Evolutionary conservation across 2,888 invertebrate genomes (phyloP).

Genomic region (Tiliacea citrago): DNA sequence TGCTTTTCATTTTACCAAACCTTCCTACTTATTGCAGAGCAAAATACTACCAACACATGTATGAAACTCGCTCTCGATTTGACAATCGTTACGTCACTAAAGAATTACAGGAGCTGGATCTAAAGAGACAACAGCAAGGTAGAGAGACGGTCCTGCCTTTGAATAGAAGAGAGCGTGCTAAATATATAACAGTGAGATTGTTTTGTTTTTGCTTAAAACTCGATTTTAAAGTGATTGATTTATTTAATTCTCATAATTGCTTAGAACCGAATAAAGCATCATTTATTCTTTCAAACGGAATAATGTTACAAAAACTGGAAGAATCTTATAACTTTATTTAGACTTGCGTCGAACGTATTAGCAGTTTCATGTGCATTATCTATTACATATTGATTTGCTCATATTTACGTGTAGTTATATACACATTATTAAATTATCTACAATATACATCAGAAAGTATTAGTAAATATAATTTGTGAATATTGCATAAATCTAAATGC

Average conservation of each 20-base stretch:
- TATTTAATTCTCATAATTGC: no score
- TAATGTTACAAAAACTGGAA: not conserved
- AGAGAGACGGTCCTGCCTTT: constrained; percentile 93
- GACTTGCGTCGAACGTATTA: not conserved
- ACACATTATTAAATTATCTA: no score
- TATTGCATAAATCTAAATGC: not conserved
- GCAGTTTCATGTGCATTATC: not conserved
- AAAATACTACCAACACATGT: constrained; percentile 93
- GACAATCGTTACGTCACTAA: constrained; percentile 94
- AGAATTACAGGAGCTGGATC: constrained; percentile 92
- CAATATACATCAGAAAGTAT: no score
- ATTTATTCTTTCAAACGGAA: not conserved
- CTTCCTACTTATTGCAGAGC: constrained; percentile 87
- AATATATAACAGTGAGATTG: constrained; percentile 91
- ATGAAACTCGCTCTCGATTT: constrained; percentile 92
- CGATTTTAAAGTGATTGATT: not conserved
- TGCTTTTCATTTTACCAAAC: not conserved
- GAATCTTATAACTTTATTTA: not conserved
- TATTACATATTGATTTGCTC: not conserved
- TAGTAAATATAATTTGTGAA: no score
- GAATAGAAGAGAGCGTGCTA: constrained; percentile 91
- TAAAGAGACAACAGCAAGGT: constrained; percentile 90
- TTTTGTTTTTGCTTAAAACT: no score
- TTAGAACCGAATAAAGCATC: not conserved
- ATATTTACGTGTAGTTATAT: no score